Base-by-base conservation (phyloP, 2,888 invertebrate species). In the Agrotis exclamationis region DNA sequence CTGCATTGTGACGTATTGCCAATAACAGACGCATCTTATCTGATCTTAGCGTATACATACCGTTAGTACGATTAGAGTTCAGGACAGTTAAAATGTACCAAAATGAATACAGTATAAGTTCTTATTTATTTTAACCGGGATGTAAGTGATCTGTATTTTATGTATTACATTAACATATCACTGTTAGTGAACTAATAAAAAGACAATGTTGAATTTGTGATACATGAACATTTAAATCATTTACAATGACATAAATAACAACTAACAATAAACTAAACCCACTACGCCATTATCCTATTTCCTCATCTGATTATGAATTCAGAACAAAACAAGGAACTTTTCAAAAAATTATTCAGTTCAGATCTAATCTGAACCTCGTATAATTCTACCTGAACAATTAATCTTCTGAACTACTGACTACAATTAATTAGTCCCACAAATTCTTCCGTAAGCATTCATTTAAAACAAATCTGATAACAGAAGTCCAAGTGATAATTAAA, bases 401-500 rank as follows among this genome's bases (percentile, higher is more conserved):
- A 71, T 76, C 79, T 67, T 64, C 28, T 4, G 64, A 28, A 47
- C 44, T 6, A 47, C 24, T 18, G 9, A 50, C 56, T 50, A 39
- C 45, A 63, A 51, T 47, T 70, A 70, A 66, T 70, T 39, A 75
- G 47, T 51, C 54, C 58, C 22, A 63, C 63, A 75, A 70, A 59
- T 63, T 18, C 56, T 79, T 79, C 75, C 78, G 50, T 75, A 66
- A 71, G 50, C 22, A 62, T 39, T 58, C 54, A 74, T 74, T 70
- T 58, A 64, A 56, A 74, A 39, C 62, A 54, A 63, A 79, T 79
- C 80, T 45, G 68, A 65, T 76, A 80, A 59, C 72, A 68, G 53
- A 76, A 56, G 67, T 63, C 4, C 50, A 63, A 72, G 76, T 80
- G 76, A 62, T 72, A 76, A 79, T 80, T 54, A 59, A 76, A 57